Percentiles rank a stretch among this genome's conserved stretches.
These are phyloP conservation scores for Taxidea taxus DNA, from an alignment of 2,113 vertebrate species.

Conservation along the genomic window DNA sequence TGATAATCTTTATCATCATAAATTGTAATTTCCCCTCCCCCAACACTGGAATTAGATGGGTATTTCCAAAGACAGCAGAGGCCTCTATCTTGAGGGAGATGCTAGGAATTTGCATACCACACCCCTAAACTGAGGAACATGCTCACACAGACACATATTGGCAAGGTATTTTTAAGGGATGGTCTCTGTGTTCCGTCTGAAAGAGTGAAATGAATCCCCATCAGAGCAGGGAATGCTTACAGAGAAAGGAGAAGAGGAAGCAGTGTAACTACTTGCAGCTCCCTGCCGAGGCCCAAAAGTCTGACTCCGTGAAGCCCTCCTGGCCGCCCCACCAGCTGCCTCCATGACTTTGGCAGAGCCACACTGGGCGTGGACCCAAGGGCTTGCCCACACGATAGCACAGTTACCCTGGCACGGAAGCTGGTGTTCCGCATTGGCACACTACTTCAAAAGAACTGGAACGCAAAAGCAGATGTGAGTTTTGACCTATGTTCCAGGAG, in stretches of 20 bases:
- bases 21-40: not conserved
- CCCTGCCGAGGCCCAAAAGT: not conserved
- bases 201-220: not conserved
- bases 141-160: not conserved
- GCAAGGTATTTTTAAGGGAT: not conserved
- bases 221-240: not conserved
- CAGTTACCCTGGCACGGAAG: not conserved
- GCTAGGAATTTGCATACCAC: not conserved
- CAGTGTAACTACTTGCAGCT: fast-evolving
- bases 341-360: not conserved
- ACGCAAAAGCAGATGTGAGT: conserved; percentile 49
- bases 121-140: not conserved
- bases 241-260: not conserved
- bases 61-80: not conserved
- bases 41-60: not conserved
- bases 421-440: not conserved
- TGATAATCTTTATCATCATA: not conserved
- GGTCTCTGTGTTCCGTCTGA: not conserved
- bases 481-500: not conserved
- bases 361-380: not conserved
- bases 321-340: not conserved
- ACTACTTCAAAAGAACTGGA: conserved; percentile 32
- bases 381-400: not conserved
- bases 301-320: not conserved
- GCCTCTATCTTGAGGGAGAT: not conserved